A percentile compares a stretch with the other conserved stretches of the same genome.
These are phyloP conservation scores for Pasiphila rectangulata DNA, from an alignment of 2,888 invertebrate species.

Conservation along the genomic window DNA sequence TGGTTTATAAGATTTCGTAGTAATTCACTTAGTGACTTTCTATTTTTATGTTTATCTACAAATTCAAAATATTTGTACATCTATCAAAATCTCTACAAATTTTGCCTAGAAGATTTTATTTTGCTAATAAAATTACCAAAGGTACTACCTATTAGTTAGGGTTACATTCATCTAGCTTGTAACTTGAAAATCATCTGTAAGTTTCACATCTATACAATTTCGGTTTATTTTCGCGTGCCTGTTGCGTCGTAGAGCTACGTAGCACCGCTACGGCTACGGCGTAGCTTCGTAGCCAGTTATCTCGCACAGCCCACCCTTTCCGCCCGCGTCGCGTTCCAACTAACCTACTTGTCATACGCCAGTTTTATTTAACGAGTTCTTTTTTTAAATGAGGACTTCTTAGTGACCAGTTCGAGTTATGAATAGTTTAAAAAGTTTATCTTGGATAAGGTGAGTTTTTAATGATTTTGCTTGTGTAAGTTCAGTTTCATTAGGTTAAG, in stretches of 20 bases:
- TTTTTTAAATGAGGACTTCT: constrained; percentile 42
- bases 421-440: constrained; percentile 41
- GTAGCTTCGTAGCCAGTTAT: constrained; percentile 64
- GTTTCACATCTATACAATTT: constrained; percentile 7
- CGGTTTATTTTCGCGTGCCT: constrained; percentile 51
- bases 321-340: constrained; percentile 58
- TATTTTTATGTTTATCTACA: too few relatives aligned
- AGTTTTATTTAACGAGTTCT: constrained; percentile 35
- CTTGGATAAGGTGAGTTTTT: constrained; percentile 41
- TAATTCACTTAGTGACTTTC: too few relatives aligned
- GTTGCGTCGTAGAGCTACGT: constrained; percentile 61
- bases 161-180: too few relatives aligned
- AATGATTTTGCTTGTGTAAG: too few relatives aligned
- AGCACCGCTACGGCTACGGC: constrained; percentile 35
- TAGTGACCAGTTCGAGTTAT: constrained; percentile 43
- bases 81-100: too few relatives aligned
- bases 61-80: too few relatives aligned
- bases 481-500: too few relatives aligned
- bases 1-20: too few relatives aligned
- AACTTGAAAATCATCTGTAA: too few relatives aligned
- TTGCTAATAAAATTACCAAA: too few relatives aligned
- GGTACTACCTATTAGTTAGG: too few relatives aligned
- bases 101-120: too few relatives aligned
- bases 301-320: constrained; percentile 60
- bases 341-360: constrained; percentile 51